These are phyloP conservation scores for Pseudanteris insignis DNA, from an alignment of 2,888 invertebrate genomes.

Conservation along the genomic window DNA sequence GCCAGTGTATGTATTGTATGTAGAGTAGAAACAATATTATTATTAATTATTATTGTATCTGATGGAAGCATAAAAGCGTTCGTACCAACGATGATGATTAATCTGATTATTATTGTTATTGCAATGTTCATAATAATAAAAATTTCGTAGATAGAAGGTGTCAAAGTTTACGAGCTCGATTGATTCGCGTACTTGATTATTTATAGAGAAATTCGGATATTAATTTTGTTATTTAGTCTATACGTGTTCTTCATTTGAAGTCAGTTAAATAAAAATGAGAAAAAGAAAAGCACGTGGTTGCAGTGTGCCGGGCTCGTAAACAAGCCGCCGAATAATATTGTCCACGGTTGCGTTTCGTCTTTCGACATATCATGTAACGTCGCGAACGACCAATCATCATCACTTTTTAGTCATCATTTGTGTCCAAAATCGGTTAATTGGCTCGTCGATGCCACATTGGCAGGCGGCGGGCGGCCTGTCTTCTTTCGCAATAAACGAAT, in stretches of 20 bases:
- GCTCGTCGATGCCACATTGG: constrained; percentile 60
- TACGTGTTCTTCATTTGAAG: constrained; percentile 40
- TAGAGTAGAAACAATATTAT: constrained; percentile 60
- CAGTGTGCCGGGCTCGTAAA: constrained; percentile 47
- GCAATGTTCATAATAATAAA: constrained; percentile 61
- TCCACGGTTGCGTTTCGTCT: constrained; percentile 47
- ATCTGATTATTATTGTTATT: constrained; percentile 64
- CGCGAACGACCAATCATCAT: constrained; percentile 61
- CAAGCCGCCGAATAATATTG: constrained; percentile 44
- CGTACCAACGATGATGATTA: constrained; percentile 58
- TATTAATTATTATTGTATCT: constrained; percentile 50
- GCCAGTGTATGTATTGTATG: constrained; percentile 66
- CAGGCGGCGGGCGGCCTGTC: constrained; percentile 59
- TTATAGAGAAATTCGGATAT: constrained; percentile 24
- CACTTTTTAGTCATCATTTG: constrained; percentile 64
- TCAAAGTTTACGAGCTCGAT: constrained; percentile 47
- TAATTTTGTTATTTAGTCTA: constrained; percentile 46
- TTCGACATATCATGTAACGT: constrained; percentile 62
- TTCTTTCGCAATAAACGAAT: constrained; percentile 66
- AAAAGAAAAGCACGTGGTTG: constrained; percentile 11
- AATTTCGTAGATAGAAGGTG: constrained; percentile 48
- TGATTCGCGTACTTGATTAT: constrained; percentile 21
- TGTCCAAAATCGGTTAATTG: constrained; percentile 58
- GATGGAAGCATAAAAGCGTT: constrained; percentile 52
- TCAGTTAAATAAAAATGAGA: constrained; percentile 2